Evolutionary conservation across 1,140 invertebrate genomes (phyloP).

Genomic region (Orchestia grillus): DNA sequence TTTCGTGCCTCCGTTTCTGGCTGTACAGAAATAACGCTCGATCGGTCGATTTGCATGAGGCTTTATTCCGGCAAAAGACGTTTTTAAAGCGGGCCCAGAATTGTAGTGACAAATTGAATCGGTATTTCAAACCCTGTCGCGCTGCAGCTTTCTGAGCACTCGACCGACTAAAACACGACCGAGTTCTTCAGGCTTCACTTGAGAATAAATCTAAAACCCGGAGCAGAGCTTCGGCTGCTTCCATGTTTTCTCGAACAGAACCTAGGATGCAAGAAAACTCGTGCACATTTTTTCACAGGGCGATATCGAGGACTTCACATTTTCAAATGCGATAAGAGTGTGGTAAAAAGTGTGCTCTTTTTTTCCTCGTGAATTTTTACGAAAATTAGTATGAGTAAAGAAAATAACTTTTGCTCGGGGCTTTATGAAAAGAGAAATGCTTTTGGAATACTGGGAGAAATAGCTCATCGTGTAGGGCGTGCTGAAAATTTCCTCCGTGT

Average conservation of each 20-base stretch:
- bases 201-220: constrained; percentile 1
- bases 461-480: neutral
- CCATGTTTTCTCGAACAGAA: neutral
- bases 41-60: neutral
- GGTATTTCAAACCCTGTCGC: neutral
- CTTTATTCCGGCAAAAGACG: neutral
- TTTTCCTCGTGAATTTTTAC: neutral
- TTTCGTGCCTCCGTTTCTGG: neutral
- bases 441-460: neutral
- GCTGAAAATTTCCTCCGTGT: no score
- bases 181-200: neutral
- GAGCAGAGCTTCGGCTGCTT: neutral
- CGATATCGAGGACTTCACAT: neutral
- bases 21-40: neutral
- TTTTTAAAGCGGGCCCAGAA: neutral
- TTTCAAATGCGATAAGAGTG: neutral
- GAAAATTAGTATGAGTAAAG: neutral
- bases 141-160: neutral
- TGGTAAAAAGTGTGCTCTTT: neutral
- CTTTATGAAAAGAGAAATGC: neutral
- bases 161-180: neutral
- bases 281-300: neutral
- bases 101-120: constrained; percentile 1
- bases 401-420: neutral
- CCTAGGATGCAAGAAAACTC: neutral